Conservation (phyloP, 53 echinoderm and acorn worm species). For the Paracentrotus lividus region DNA sequence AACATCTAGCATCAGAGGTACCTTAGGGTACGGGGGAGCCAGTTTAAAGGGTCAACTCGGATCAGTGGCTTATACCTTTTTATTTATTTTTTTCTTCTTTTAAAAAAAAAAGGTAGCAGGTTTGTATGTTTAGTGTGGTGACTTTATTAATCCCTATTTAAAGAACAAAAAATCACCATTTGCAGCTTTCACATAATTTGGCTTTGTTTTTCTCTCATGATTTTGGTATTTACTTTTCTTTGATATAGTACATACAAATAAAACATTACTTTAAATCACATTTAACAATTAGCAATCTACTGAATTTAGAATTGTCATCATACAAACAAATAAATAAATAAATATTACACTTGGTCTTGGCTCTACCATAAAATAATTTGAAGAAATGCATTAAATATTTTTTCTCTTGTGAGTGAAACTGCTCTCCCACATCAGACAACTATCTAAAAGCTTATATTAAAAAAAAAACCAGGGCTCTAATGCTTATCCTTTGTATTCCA, state of each 20-base stretch:
- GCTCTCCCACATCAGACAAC: no score
- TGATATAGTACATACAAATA: no score
- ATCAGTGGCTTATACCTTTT: no score
- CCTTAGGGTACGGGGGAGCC: not conserved
- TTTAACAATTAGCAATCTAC: no score
- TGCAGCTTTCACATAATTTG: not conserved
- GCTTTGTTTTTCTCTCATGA: not conserved
- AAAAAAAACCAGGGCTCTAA: not conserved
- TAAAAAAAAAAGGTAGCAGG: not conserved
- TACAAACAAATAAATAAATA: no score
- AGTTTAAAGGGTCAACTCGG: constrained; percentile 28
- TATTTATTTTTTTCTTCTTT: not conserved
- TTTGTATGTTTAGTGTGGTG: not conserved
- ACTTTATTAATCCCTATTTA: not conserved
- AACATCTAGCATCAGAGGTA: constrained; percentile 7
- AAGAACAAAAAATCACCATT: not conserved
- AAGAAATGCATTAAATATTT: no score
- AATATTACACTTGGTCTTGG: no score
- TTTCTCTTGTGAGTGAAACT: no score
- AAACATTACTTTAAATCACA: no score
- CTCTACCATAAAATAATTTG: no score
- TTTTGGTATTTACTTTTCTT: not conserved
- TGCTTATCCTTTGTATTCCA: not conserved
- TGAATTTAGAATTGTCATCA: no score
- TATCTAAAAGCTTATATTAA: no score